Base-by-base conservation (phyloP, 1,140 invertebrate species). In the Zelostemma sp. region DNA sequence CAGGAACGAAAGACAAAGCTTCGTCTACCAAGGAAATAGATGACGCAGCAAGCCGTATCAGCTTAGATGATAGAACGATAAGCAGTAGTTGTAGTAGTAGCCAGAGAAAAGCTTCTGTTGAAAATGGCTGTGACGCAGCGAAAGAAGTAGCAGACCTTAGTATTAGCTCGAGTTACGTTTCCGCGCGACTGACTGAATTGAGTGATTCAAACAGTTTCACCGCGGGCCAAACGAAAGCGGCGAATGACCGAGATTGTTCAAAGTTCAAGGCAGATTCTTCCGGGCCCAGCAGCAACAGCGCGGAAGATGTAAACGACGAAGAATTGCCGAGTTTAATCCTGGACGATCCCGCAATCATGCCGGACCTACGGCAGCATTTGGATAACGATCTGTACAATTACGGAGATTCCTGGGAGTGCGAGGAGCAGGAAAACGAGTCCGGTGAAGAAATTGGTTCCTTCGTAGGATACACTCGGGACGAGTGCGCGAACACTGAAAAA, bases 1-100 rank as follows among this genome's bases (percentile, higher is more conserved):
- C 41, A 14, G 18, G 18, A 6, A 48, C 61, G 5, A 49, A 61
- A 1, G 80, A 85, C 1, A 80, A 83, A 11, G 51, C 82, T 14
- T 65, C 84, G 41, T 78, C 76, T 17, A 68, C 84, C 8, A 81
- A 85, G 49, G 78, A 80, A 63, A 73, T 50, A 1, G 72, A 77
- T 12, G 68, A 80, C 28, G 63, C 60, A 59, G 80, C 81, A 61
- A 79, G 74, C 50, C 61, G 69, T 41, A 78, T 82, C 70, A 76
- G 71, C 66, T 67, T 82, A 64, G 72, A 78, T 40, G 51, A 73
- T 76, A 76, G 57, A 57, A 76, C 65, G 57, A 57, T 15, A 16
- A 25, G 21, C 8, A 8, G 21, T 25, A 25, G 21, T 25, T 25
- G 21, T 25, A 25, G 21, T 25, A 25, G 21, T 25, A 25, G 21